Conservation (phyloP, 1,140 invertebrate species). For the Drosophila tani region DNA sequence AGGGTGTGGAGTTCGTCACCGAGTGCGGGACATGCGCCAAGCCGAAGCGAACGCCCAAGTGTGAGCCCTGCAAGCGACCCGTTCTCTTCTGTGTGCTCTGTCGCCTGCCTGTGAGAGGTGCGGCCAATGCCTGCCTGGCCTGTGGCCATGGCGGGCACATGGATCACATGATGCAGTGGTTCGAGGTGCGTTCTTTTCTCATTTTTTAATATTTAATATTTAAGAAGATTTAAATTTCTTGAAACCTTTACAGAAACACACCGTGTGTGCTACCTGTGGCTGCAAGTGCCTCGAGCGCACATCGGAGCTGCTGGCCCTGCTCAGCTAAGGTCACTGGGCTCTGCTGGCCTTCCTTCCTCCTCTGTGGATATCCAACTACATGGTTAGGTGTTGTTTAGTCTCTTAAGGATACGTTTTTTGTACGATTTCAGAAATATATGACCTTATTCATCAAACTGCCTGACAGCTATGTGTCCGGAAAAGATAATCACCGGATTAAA, state of each 20-base stretch:
- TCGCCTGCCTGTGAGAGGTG: constrained; percentile 93
- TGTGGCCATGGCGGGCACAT: constrained; percentile 97
- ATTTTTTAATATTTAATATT: no score
- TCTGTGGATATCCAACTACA: constrained; percentile 1
- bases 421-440: constrained; percentile 40
- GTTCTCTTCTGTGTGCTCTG: constrained; percentile 93
- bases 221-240: no score
- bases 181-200: constrained; percentile 84
- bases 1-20: constrained; percentile 91
- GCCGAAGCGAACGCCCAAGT: constrained; percentile 87
- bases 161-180: constrained; percentile 93
- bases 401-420: constrained; percentile 50
- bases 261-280: constrained; percentile 90
- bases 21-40: constrained; percentile 90
- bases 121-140: constrained; percentile 91
- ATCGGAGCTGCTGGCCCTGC: constrained; percentile 55
- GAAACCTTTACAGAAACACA: constrained; percentile 80
- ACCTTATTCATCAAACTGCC: neutral
- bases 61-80: constrained; percentile 89
- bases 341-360: neutral
- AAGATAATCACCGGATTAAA: no score
- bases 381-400: constrained; percentile 48
- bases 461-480: no score
- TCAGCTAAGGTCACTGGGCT: constrained; percentile 39
- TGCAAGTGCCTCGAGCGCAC: constrained; percentile 92